Conservation (phyloP, 1,140 invertebrate species). For the Atta colombica region DNA sequence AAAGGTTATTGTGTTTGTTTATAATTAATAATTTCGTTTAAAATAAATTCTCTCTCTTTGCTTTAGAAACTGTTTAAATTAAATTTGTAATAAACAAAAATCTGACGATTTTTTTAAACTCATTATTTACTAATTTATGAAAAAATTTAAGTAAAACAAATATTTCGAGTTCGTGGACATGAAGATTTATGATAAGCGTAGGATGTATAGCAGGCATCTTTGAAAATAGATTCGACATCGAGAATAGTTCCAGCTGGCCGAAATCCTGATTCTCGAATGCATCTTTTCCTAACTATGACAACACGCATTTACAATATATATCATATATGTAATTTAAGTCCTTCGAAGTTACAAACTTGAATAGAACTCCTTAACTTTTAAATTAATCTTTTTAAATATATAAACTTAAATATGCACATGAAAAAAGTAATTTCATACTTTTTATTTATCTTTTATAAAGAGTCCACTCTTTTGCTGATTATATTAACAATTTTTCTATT, state of each 20-base stretch:
- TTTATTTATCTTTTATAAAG: not conserved
- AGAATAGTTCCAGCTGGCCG: conserved; percentile 63
- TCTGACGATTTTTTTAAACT: not conserved
- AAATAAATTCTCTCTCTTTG: not conserved
- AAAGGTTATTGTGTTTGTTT: not conserved
- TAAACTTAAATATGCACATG: not conserved
- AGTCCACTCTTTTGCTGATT: not conserved
- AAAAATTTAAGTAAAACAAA: not conserved
- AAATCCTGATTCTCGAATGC: conserved; percentile 39
- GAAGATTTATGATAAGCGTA: conserved; percentile 28
- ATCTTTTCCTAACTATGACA: conserved; percentile 48
- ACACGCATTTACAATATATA: not conserved
- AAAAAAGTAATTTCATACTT: not conserved
- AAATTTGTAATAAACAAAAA: not conserved
- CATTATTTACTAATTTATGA: not conserved
- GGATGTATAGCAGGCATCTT: conserved; percentile 24
- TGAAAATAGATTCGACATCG: conserved; percentile 62
- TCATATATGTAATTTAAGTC: not conserved
- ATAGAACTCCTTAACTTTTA: not conserved
- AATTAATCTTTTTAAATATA: not conserved
- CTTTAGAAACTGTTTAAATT: not conserved
- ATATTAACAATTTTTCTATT: not conserved
- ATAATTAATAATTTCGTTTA: not conserved
- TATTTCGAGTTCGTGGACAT: conserved; percentile 43
- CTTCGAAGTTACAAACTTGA: not conserved